Conservation (phyloP, 1,140 invertebrate species). For the Drosophila tropicalis region DNA sequence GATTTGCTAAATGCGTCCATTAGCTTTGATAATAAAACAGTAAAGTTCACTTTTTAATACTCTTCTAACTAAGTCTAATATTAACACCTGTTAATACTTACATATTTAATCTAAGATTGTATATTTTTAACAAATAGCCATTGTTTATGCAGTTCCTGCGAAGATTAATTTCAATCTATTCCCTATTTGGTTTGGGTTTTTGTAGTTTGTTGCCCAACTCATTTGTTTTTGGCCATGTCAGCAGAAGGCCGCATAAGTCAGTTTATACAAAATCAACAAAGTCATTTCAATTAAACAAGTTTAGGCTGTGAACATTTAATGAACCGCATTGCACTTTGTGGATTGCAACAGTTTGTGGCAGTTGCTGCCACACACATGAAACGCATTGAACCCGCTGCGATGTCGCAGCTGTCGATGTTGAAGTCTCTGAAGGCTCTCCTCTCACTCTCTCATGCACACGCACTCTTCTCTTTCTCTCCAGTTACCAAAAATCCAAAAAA, state of each 20-base stretch:
- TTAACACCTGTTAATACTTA: too few relatives aligned
- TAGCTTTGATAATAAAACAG: too few relatives aligned
- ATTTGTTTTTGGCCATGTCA: slow-evolving; percentile 64
- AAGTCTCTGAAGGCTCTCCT: slow-evolving; percentile 8
- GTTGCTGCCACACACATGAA: slow-evolving; percentile 51
- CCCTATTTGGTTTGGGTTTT: background rate
- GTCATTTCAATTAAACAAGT: slow-evolving; percentile 60
- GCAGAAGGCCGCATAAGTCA: slow-evolving; percentile 14
- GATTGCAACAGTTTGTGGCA: slow-evolving; percentile 57
- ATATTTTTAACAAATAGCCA: too few relatives aligned
- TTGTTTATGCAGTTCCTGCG: background rate
- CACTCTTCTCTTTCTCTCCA: background rate
- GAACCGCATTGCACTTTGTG: slow-evolving; percentile 57
- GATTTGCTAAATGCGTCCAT: too few relatives aligned
- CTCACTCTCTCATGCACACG: slow-evolving; percentile 30
- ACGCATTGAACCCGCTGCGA: slow-evolving; percentile 66
- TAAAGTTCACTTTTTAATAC: too few relatives aligned
- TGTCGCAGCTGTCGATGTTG: slow-evolving; percentile 12
- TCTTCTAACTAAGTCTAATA: too few relatives aligned
- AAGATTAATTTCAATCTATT: background rate
- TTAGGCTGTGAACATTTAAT: slow-evolving; percentile 52
- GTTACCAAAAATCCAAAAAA: slow-evolving; percentile 50
- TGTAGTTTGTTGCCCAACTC: slow-evolving; percentile 77
- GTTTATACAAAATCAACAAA: slow-evolving; percentile 38
- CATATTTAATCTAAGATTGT: too few relatives aligned